phyloP scores from a whole-genome alignment of 2,888 invertebrate species.

The Lysandra bellargus region DNA sequence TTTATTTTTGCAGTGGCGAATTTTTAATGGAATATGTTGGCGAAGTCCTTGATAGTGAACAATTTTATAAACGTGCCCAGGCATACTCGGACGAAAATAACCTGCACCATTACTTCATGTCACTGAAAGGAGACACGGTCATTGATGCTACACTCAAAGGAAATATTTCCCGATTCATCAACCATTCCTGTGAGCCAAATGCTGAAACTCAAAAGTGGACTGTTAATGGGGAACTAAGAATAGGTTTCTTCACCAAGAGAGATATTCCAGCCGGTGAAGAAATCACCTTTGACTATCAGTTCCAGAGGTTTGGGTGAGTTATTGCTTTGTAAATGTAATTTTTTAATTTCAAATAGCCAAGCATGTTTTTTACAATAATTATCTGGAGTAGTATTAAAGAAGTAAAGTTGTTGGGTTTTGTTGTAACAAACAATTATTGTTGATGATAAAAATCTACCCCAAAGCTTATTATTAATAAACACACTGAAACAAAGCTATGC shows the following conservation, averaged over 20 bases:
- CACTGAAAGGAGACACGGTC: conserved; percentile 89
- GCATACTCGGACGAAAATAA: conserved; percentile 94
- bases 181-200: conserved; percentile 99
- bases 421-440: too few species aligned
- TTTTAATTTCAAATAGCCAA: background rate
- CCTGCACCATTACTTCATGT: conserved; percentile 98
- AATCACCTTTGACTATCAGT: conserved; percentile 99
- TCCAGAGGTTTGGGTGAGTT: conserved; percentile 95
- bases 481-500: too few species aligned
- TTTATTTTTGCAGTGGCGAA: conserved; percentile 84
- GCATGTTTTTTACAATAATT: background rate
- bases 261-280: conserved; percentile 93
- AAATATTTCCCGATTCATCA: conserved; percentile 97
- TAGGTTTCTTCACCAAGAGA: conserved; percentile 97
- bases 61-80: conserved; percentile 93
- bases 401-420: background rate
- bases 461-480: too few species aligned
- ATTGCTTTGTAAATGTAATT: conserved; percentile 7
- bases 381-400: background rate
- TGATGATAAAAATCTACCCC: too few species aligned
- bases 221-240: conserved; percentile 93
- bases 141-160: conserved; percentile 98
- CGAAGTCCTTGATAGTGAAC: conserved; percentile 94
- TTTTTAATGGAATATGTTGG: conserved; percentile 99
- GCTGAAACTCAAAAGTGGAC: conserved; percentile 99